phyloP scores from a whole-genome alignment of 2,113 vertebrate genomes.

The Vireo altiloquus region DNA sequence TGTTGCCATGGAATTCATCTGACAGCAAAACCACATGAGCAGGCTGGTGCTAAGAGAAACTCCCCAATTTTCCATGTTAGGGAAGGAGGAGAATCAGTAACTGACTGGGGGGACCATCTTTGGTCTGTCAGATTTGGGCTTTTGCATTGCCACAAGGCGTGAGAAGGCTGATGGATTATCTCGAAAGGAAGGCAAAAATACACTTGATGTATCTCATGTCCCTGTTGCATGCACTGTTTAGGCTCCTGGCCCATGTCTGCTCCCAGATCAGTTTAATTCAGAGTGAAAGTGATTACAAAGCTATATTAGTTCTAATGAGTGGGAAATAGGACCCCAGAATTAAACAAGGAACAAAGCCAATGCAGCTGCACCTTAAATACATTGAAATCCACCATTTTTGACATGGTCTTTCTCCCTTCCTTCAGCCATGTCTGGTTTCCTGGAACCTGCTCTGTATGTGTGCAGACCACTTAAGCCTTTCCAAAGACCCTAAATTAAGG shows the following conservation, averaged over 20 bases:
- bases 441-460: neutral
- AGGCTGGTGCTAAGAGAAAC: neutral
- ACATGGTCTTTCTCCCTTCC: neutral
- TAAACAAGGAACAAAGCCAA: neutral
- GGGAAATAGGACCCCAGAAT: neutral
- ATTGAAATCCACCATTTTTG: neutral
- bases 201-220: accelerated
- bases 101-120: neutral
- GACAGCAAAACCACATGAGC: neutral
- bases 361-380: neutral
- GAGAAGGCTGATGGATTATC: neutral
- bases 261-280: neutral
- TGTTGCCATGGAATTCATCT: neutral
- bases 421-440: neutral
- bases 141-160: neutral
- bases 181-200: neutral
- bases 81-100: neutral
- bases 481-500: neutral
- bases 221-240: neutral
- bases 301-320: neutral
- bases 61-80: accelerated
- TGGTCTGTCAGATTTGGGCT: neutral
- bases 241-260: neutral
- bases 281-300: neutral
- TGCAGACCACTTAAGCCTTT: neutral